These are phyloP conservation scores for Falco columbarius DNA, from an alignment of 2,797 vertebrate genomes.

Conservation along the genomic window DNA sequence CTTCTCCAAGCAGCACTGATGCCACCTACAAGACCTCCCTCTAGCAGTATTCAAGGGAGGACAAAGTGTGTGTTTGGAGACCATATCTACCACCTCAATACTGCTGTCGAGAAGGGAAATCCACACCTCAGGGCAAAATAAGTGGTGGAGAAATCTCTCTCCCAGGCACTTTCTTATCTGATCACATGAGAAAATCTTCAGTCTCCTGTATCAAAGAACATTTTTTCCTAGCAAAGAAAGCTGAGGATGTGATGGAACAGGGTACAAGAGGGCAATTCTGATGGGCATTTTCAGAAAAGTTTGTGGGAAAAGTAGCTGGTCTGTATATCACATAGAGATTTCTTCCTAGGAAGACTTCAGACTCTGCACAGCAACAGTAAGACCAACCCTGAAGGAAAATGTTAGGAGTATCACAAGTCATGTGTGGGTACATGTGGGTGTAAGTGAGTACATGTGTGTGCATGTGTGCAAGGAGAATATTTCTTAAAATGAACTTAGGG, in stretches of 20 bases:
- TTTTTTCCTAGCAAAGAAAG: not conserved
- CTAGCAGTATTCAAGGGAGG: not conserved
- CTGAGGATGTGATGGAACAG: not conserved
- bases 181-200: not conserved
- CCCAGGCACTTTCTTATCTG: not conserved
- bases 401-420: not conserved
- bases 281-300: not conserved
- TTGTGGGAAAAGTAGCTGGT: not conserved
- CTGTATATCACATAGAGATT: not conserved
- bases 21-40: not conserved
- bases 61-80: not conserved
- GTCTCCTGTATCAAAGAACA: not conserved
- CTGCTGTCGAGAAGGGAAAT: not conserved
- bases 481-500: conserved; percentile 55
- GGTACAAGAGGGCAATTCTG: not conserved
- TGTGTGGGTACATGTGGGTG: not conserved
- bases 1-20: not conserved
- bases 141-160: not conserved
- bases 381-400: not conserved
- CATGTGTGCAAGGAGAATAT: not conserved
- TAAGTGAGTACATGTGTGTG: not conserved
- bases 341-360: not conserved
- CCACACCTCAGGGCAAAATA: not conserved
- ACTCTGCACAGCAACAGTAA: not conserved
- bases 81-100: not conserved